Evolutionary conservation across 2,888 invertebrate species (phyloP), one percentile per base, ranked within the genome.

Genomic region (Pelosia muscerda): DNA sequence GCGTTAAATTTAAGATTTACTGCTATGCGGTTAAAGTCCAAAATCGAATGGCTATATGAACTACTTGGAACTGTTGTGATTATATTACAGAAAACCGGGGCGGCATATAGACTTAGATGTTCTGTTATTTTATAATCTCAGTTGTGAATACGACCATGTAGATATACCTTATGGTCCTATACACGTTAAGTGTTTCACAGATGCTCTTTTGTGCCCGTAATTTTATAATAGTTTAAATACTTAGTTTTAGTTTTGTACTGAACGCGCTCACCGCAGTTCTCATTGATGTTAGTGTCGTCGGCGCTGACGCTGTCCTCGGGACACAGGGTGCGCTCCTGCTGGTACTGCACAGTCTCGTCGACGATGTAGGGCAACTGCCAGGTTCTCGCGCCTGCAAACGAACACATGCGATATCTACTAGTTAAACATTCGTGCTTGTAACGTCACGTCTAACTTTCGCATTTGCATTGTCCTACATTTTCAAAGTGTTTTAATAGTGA

Each of bases 351-450:
- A 71, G 72, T 57, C 53, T 72, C 77, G 66, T 83, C 88, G 63
- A 75, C 66, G 66, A 65, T 63, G 88, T 90, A 90, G 72, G 94
- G 94, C 83, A 94, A 86, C 88, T 94, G 94, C 94, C 94, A 94
- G 55, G 92, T 91, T 64, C 83, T 87, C 59, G 93, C 93, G n/a
- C 94, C 94, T 94, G 86, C 42, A 55, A 54, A 53, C 53, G 6
- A 23, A 19, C 15, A 8, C 19, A n/a, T n/a, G n/a, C 34, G 34
- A 34, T 34, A 13, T 5, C 15, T 5, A n/a, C 6, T 49, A n/a
- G n/a, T 49, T n/a, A 19, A 2, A 4, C 49, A n/a, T n/a, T 9
- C 49, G 2, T 2, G 13, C 34, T 13, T 34, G 11, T 34, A 13
- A 34, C 34, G 38, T 15, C 1, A 38, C 42, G 19, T 42, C 38